A percentile compares a stretch with the other conserved stretches of the same genome.
Evolutionary conservation across 2,888 invertebrate species (phyloP).

Genomic region (Acanthosepion esculentum): DNA sequence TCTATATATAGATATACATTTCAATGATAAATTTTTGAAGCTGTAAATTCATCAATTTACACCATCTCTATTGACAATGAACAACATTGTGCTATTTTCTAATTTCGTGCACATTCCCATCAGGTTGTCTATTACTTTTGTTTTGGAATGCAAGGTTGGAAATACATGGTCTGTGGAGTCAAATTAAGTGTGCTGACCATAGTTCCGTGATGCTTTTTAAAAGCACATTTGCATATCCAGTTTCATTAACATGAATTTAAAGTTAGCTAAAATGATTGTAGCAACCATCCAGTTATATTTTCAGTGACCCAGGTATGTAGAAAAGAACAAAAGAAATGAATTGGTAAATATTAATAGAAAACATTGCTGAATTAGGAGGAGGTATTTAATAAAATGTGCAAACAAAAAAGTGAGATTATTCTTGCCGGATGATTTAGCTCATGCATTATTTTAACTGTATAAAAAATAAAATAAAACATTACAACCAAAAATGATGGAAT

Average conservation of each 20-base stretch:
- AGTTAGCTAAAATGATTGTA: background rate
- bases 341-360: background rate
- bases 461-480: background rate
- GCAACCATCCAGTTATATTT: background rate
- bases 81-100: too few species aligned
- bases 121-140: too few species aligned
- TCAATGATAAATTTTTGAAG: too few species aligned
- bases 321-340: background rate
- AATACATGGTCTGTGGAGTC: too few species aligned
- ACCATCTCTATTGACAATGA: too few species aligned
- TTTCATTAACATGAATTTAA: background rate
- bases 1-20: too few species aligned
- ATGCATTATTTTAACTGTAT: background rate
- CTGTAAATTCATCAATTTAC: too few species aligned
- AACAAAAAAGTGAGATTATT: background rate
- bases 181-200: too few species aligned
- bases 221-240: background rate
- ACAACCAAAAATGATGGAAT: slow-evolving; percentile 33
- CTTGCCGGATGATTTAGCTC: background rate
- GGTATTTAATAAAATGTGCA: background rate
- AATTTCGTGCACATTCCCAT: too few species aligned
- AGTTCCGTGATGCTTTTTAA: background rate
- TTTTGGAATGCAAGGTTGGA: too few species aligned
- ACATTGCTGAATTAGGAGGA: background rate
- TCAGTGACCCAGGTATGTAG: background rate